Base-by-base conservation (phyloP, 2,888 invertebrate species). In the Synanthedon tipuliformis region DNA sequence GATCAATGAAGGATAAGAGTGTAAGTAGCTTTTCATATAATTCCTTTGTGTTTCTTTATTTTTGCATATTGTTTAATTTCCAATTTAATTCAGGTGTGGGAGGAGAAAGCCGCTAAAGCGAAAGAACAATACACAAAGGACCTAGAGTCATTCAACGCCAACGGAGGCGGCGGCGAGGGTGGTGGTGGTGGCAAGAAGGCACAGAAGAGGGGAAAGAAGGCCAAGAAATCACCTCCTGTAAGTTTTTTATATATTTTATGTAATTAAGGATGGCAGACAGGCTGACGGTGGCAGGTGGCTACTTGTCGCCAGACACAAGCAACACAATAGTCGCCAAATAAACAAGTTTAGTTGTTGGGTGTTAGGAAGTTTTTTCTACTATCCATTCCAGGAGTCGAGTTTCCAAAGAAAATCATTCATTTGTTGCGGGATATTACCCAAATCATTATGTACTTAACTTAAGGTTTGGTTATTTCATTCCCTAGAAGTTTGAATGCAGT, bases 81-180 rank as follows among this genome's bases (percentile, higher is more conserved):
- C 8, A 23, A 4, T 63, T 52, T 62, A 12, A 18, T 12, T 48
- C 63, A 94, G 94, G 94, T 95, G 83, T 98, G 96, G 95, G 98
- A 98, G 67, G 92, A 92, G 62, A 95, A 95, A 78, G 95, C 95
- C 4, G 93, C 91, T 15, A 92, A 94, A 78, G 93, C 93, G 50
- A 98, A 97, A 83, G 94, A 95, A 73, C 93, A 95, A 56, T 99
- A 98, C 78, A 91, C 92, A 54, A 92, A 91, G 71, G 95, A 94
- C 53, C 93, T 98, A 90, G 94, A 94, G 72, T 96, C 95, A 69
- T 99, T 95, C 78, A 93, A 94, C 74, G 94, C 92, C 23, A 92
- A 92, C 58, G 94, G 94, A 45, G 93, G 92, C 56, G 89, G 89
- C 55, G 89, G 89, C 54, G 90, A 89, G 57, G 88, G 79, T 54